Base-by-base conservation (phyloP, 2,888 invertebrate genomes). In the Sphaeridia pumilis region DNA sequence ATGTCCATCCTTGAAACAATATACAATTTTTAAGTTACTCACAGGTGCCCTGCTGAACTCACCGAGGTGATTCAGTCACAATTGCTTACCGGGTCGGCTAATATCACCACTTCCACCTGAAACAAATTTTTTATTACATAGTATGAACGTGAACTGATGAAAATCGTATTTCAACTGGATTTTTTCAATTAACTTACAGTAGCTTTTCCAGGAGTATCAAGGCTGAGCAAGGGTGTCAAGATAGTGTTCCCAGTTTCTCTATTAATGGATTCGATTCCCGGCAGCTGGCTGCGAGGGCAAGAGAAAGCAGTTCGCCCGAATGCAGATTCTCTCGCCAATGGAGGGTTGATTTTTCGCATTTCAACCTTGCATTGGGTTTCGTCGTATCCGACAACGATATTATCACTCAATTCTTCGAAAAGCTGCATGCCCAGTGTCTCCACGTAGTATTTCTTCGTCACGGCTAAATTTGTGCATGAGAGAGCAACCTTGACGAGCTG, bases 161-260 rank as follows among this genome's bases (percentile, higher is more conserved):
- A n/a, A n/a, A n/a, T n/a, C n/a, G n/a, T n/a, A n/a, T n/a, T n/a
- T n/a, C n/a, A n/a, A n/a, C n/a, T n/a, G n/a, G n/a, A n/a, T n/a
- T n/a, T n/a, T n/a, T n/a, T n/a, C n/a, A n/a, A n/a, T n/a, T n/a
- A n/a, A n/a, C n/a, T n/a, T n/a, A n/a, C n/a, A 0, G 89, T 87
- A 0, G 94, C 94, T 71, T 97, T 98, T 43, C 92, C 97, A 0
- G 97, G 97, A 0, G 98, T 98, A 67, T 92, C 90, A 59, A 98
- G 73, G n/a, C 84, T 84, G 50, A 92, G 82, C 21, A 94, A 74
- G 0, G 92, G 90, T 0, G 88, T 95, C 14, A 95, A 74, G 62
- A 97, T 86, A 31, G 78, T 84, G 55, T 80, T 77, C 4, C 80
- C 77, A 1, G 78, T 78, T 4, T 80, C 78, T 61, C 81, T 78